Base-by-base conservation (phyloP, 2,113 vertebrate genomes). In the Oncorhynchus nerka region DNA sequence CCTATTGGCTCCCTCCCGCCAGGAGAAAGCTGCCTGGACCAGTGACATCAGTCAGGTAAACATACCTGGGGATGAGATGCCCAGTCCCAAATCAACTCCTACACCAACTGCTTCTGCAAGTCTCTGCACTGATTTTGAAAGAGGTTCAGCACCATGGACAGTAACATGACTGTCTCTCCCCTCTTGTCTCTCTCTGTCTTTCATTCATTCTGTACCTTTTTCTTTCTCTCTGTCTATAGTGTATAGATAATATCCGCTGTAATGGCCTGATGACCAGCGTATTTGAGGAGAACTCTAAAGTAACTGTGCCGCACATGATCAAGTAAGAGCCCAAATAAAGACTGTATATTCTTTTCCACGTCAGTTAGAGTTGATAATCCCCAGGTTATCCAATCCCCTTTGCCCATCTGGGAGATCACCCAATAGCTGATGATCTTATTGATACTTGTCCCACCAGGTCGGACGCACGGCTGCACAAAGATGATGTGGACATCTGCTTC, bases 201-300 rank as follows among this genome's bases (percentile, higher is more conserved):
- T 5, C 49, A 1, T 68, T 26, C 19, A 13, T 28, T 16, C 39
- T 45, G 39, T 24, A 7, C 45, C 32, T 34, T 9, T 45, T 45
- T 45, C 39, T 45, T 45, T 66, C 30, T 71, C 86, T 79, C 39
- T 90, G 84, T 91, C 84, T 75, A 68, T 82, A 99, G 97, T 99
- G 97, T 85, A 95, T 99, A 79, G 97, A 99, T 88, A 99, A 99
- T 61, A 99, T 99, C 86, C 94, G 96, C 13, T 99, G 97, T 84
- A 99, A 99, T 71, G 97, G 97, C 79, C 92, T 99, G 86, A 99
- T 99, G 97, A 98, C 95, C 84, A 95, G 96, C 81, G 97, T 99
- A 80, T 99, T 98, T 81, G 97, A 99, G 90, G 97, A 99, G 88
- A 99, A 97, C 91, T 99, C 97, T 74, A 99, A 97, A 91, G 97